Evolutionary conservation across 53 echinoderm and acorn worm species (phyloP), one percentile per base, ranked within the genome.

Genomic region (Henricia sp.): DNA sequence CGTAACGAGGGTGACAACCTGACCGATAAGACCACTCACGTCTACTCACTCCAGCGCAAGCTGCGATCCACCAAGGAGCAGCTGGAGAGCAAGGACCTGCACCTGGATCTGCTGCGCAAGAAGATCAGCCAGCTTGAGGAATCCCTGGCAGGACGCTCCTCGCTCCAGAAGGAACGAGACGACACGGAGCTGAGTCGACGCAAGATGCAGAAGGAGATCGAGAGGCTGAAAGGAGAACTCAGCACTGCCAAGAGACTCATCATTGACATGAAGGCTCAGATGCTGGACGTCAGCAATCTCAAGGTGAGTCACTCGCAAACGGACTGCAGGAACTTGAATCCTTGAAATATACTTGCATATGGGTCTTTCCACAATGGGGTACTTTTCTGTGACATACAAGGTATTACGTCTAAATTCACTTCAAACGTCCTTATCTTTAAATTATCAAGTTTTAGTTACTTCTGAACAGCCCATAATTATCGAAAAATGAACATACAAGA

Each of bases 41-140:
- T 99, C 33, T 99, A 99, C 89, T 90, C 92, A 16, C 89, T 99
- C 3, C 99, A 99, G 63, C 92, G 99, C 52, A 99, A 95, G 91
- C 80, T 93, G 52, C 90, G 75, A 78, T 78, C 69, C 34, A 20
- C 68, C 52, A 91, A 87, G 65, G 71, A 87, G 75, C 99, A 99
- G 70, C 86, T 99, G 80, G 99, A 99, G 85, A 95, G 94, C 91
- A 99, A 99, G 43, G 99, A 99, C 73, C 85, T 99, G 4, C 99
- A 99, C 89, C 92, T 99, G 12, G 99, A 99, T 39, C 82, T 99
- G 58, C 90, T 99, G 83, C 85, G 99, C 57, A 99, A 99, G 91
- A 99, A 99, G 95, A 91, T 99, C n/a, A 65, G 83, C 17, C 85
- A 90, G 37, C 44, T 95, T 84, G 99, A 99, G 77, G 99, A 95